These are phyloP conservation scores for Phycodurus eques DNA, from an alignment of 2,113 vertebrate species.

Conservation along the genomic window DNA sequence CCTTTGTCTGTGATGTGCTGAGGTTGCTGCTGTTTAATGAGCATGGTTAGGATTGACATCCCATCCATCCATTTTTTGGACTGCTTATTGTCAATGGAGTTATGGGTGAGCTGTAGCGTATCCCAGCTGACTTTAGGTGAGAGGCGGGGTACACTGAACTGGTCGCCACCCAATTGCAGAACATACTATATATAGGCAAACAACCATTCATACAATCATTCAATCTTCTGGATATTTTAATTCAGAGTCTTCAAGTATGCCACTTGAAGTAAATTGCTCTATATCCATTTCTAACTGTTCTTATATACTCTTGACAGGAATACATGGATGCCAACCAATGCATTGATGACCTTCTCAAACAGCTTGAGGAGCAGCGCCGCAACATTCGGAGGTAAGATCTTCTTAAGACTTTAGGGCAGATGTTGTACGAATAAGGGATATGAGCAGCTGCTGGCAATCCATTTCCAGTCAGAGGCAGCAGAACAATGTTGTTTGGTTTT, in stretches of 20 bases:
- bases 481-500: constrained; percentile 61
- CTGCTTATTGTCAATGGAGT: too few relatives aligned
- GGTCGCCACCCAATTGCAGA: too few relatives aligned
- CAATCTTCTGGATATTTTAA: too few relatives aligned
- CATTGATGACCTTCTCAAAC: constrained; percentile 82
- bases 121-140: too few relatives aligned
- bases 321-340: constrained; percentile 88
- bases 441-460: constrained; percentile 60
- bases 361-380: constrained; percentile 83
- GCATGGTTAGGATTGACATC: background rate
- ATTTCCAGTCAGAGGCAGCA: constrained; percentile 47
- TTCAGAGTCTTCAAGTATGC: background rate
- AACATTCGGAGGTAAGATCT: constrained; percentile 81
- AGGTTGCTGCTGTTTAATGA: background rate
- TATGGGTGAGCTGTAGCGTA: too few relatives aligned
- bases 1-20: background rate
- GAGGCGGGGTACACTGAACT: too few relatives aligned
- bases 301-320: constrained; percentile 71
- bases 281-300: background rate
- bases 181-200: too few relatives aligned
- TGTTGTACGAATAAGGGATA: constrained; percentile 39
- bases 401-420: constrained; percentile 34
- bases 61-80: too few relatives aligned
- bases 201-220: too few relatives aligned
- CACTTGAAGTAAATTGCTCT: background rate